Conservation (phyloP, 2,888 invertebrate genomes). For the Gortyna flavago region DNA sequence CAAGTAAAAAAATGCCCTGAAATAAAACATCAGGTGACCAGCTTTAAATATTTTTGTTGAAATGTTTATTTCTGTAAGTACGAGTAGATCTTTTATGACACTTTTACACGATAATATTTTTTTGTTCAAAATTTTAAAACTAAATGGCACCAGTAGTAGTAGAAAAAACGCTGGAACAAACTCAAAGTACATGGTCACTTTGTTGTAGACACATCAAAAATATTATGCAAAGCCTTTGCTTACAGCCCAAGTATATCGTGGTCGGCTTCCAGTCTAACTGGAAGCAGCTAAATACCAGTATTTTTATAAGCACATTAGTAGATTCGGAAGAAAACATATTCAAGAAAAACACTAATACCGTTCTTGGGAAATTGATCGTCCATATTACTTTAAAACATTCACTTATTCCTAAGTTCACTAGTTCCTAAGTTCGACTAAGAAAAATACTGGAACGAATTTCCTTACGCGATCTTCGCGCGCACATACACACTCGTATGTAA, state of each 20-base stretch:
- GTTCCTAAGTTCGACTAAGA: slow-evolving; percentile 42
- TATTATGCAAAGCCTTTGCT: not conserved
- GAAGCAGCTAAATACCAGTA: not conserved
- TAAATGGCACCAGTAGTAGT: too few species aligned
- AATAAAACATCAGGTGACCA: not conserved
- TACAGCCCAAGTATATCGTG: not conserved
- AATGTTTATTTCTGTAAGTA: too few species aligned
- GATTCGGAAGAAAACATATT: not conserved
- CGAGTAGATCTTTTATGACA: too few species aligned
- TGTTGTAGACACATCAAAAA: not conserved
- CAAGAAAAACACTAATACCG: not conserved
- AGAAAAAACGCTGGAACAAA: too few species aligned
- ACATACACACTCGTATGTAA: too few species aligned
- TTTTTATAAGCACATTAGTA: not conserved
- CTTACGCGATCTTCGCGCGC: too few species aligned
- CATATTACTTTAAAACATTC: not conserved
- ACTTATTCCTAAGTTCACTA: slow-evolving; percentile 40
- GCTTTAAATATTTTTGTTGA: too few species aligned
- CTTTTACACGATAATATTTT: not conserved
- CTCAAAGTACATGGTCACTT: too few species aligned
- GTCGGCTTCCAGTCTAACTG: not conserved
- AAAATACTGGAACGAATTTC: not conserved
- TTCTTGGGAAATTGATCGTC: not conserved
- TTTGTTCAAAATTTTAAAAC: too few species aligned
- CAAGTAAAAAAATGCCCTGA: not conserved